phyloP scores from a whole-genome alignment of 64 coral and sea anemone species.

The Pocillopora damicornis region DNA sequence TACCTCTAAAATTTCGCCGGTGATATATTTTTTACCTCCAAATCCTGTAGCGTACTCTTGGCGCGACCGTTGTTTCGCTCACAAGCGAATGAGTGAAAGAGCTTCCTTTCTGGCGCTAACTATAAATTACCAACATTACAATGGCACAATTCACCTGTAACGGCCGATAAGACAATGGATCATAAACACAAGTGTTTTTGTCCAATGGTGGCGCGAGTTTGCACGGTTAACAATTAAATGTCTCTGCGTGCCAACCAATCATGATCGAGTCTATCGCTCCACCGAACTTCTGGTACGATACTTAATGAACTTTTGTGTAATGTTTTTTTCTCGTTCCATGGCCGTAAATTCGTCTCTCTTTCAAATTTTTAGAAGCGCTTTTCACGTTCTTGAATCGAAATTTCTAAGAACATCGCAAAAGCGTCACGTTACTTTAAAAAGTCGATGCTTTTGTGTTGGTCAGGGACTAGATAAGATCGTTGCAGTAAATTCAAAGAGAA shows the following conservation, averaged over 20 bases:
- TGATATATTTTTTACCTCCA: not conserved
- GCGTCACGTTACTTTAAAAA: not conserved
- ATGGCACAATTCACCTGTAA: constrained; percentile 94
- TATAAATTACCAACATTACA: constrained; percentile 99
- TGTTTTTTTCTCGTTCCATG: constrained; percentile 4
- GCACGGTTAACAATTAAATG: constrained; percentile 97
- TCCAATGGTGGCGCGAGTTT: constrained; percentile 59
- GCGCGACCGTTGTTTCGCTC: constrained; percentile 29
- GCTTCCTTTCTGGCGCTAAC: constrained; percentile 88
- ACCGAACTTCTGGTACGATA: constrained; percentile 65
- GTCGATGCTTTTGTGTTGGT: not conserved
- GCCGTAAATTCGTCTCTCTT: not conserved
- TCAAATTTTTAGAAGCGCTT: not conserved
- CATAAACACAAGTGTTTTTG: constrained; percentile 71
- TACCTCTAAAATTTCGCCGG: constrained; percentile 14
- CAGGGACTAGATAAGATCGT: constrained; percentile 30
- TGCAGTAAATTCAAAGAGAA: constrained; percentile 23
- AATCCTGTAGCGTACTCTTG: constrained; percentile 11
- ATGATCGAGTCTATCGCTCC: constrained; percentile 16
- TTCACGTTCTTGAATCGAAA: no score
- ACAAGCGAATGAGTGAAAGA: constrained; percentile 86
- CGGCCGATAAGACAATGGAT: constrained; percentile 85
- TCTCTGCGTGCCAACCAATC: constrained; percentile 57
- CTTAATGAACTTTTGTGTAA: constrained; percentile 76
- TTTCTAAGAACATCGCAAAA: not conserved